These are phyloP conservation scores for Myopa tessellatipennis DNA, from an alignment of 2,888 invertebrate genomes.

Conservation along the genomic window DNA sequence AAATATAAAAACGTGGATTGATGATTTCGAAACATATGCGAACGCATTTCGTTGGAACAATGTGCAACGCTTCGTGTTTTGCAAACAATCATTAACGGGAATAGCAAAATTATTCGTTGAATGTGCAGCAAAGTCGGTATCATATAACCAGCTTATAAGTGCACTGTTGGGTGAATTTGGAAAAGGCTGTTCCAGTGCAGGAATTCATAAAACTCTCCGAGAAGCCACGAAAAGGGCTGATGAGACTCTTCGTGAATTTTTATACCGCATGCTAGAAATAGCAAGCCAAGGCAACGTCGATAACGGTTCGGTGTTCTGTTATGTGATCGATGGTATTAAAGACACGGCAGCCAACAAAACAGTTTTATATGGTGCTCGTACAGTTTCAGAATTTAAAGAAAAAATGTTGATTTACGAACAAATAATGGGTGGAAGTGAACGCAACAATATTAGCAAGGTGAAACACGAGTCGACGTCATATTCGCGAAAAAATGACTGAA, in stretches of 20 bases:
- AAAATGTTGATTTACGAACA: not conserved
- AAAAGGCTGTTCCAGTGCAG: too few species aligned
- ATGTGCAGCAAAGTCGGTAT: too few species aligned
- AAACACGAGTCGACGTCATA: not conserved
- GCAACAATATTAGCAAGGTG: not conserved
- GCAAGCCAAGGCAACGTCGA: not conserved
- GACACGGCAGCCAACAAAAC: not conserved
- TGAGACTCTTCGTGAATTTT: not conserved
- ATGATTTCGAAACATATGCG: too few species aligned
- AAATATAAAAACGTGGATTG: too few species aligned
- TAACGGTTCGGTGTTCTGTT: not conserved
- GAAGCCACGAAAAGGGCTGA: not conserved
- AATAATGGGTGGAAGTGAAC: too few species aligned
- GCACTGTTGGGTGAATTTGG: too few species aligned
- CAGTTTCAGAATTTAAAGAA: constrained; percentile 1
- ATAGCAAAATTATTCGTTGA: too few species aligned
- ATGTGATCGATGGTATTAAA: not conserved
- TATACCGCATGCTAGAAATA: not conserved
- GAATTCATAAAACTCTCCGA: too few species aligned
- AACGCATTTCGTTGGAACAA: too few species aligned
- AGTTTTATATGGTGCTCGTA: not conserved
- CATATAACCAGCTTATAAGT: too few species aligned
- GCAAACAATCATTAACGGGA: too few species aligned
- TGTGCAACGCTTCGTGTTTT: too few species aligned
- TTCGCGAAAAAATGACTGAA: not conserved